Percentiles rank a stretch among this genome's conserved stretches.
These are phyloP conservation scores for Thripadectes ignobilis DNA, from an alignment of 2,797 vertebrate species.

Conservation along the genomic window DNA sequence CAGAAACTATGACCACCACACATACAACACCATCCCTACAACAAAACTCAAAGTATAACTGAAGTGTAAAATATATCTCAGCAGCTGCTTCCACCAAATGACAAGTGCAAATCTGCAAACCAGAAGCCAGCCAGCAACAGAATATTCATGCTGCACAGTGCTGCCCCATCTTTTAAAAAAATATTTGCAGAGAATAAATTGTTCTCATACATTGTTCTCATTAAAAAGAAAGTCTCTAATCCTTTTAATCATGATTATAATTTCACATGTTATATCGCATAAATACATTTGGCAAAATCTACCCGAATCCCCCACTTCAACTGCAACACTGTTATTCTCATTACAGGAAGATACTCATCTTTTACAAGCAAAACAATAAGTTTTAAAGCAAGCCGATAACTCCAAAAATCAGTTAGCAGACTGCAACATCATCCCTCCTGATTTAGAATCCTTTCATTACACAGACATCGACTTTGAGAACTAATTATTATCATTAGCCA, in stretches of 20 bases:
- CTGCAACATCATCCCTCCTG: neutral
- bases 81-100: neutral
- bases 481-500: neutral
- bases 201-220: neutral
- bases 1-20: neutral
- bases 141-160: neutral
- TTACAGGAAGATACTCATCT: neutral
- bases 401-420: neutral
- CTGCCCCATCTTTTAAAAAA: neutral
- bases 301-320: neutral
- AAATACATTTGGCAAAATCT: neutral
- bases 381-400: neutral
- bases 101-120: neutral
- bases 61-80: neutral
- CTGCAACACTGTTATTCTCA: neutral
- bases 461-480: neutral
- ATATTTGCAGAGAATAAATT: neutral
- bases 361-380: neutral
- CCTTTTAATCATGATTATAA: conserved; percentile 3
- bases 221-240: neutral
- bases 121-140: neutral
- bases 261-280: neutral
- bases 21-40: neutral
- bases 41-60: neutral
- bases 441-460: neutral